phyloP scores from a whole-genome alignment of 2,113 vertebrate genomes.

The Ictidomys tridecemlineatus region DNA sequence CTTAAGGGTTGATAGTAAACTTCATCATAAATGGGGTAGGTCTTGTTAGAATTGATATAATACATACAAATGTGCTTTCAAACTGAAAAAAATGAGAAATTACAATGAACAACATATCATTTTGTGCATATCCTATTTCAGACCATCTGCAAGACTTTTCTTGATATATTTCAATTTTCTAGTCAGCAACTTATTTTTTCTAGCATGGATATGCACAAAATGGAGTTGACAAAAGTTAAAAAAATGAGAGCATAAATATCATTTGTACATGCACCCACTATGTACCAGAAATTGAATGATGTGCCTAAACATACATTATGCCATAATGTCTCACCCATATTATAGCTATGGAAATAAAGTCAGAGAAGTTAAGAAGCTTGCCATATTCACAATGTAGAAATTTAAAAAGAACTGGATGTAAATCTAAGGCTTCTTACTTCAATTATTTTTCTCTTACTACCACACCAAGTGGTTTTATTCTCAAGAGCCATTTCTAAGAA shows the following conservation, averaged over 20 bases:
- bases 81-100: conserved; percentile 28
- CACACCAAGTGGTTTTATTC: neutral
- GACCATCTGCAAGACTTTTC: conserved; percentile 8
- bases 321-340: neutral
- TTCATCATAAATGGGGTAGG: neutral
- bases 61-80: neutral
- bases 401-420: neutral
- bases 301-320: neutral
- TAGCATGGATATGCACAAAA: neutral
- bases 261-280: neutral
- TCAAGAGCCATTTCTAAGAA: neutral
- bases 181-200: neutral
- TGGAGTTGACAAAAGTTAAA: neutral
- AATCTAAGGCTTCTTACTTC: conserved; percentile 16
- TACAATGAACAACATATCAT: conserved; percentile 7
- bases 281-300: neutral
- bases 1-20: neutral
- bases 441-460: neutral
- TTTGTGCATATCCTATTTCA: conserved; percentile 20
- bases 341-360: neutral
- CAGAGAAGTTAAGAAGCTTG: neutral
- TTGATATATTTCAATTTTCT: conserved; percentile 12
- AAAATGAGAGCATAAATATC: neutral
- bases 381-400: neutral
- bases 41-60: conserved; percentile 3